Conservation (phyloP, 2,797 vertebrate genomes). For the Coregonus suidteri region DNA sequence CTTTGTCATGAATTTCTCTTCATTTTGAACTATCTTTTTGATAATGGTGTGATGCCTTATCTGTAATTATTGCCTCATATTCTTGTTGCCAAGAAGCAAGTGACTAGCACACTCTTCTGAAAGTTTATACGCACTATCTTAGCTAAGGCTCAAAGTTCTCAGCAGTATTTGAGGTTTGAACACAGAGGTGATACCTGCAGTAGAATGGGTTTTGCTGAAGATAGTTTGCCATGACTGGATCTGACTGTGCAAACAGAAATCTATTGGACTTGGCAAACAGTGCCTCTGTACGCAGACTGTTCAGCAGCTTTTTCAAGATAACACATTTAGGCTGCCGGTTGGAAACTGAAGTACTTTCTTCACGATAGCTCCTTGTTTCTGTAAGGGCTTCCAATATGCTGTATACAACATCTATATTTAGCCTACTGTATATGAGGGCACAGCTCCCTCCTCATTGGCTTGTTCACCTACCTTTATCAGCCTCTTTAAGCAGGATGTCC, state of each 20-base stretch:
- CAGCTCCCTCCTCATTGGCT: not conserved
- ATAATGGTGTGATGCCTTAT: not conserved
- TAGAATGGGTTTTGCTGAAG: conserved; percentile 13
- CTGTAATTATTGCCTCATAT: too few relatives aligned
- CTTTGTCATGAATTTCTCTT: not conserved
- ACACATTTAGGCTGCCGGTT: too few relatives aligned
- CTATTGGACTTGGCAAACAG: conserved; percentile 4
- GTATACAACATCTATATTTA: too few relatives aligned
- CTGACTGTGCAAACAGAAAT: conserved; percentile 2
- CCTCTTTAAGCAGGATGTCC: conserved; percentile 1
- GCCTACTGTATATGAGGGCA: too few relatives aligned
- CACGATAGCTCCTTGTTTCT: too few relatives aligned
- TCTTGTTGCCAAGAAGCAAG: too few relatives aligned
- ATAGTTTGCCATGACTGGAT: conserved; percentile 2
- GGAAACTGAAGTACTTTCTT: too few relatives aligned
- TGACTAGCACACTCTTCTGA: too few relatives aligned
- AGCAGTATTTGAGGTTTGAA: not conserved
- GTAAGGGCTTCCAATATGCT: too few relatives aligned
- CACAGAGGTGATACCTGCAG: not conserved
- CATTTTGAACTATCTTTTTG: not conserved
- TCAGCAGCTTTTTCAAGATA: too few relatives aligned
- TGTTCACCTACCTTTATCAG: not conserved
- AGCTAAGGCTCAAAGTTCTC: too few relatives aligned
- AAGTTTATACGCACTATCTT: too few relatives aligned
- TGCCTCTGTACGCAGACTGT: not conserved